Conservation (phyloP, 2,888 invertebrate species). For the Hirtodrosophila duncani region DNA sequence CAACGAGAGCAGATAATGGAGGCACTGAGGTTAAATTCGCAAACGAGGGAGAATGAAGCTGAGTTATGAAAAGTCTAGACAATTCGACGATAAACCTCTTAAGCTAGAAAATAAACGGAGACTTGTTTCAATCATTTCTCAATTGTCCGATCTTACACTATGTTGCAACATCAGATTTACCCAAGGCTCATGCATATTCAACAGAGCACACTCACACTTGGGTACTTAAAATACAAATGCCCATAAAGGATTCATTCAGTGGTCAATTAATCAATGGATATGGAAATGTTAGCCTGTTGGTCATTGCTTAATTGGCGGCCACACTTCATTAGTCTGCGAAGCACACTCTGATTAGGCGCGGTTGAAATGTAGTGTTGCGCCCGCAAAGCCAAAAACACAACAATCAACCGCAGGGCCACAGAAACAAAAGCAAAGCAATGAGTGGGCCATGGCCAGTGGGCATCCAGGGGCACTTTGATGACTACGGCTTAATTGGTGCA, state of each 20-base stretch:
- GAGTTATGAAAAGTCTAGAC: no score
- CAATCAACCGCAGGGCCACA: conserved; percentile 26
- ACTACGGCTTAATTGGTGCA: conserved; percentile 15
- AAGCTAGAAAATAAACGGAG: no score
- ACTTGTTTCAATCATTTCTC: no score
- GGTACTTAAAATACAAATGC: no score
- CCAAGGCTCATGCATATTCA: no score
- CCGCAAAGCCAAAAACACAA: conserved; percentile 11
- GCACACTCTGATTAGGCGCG: conserved; percentile 38
- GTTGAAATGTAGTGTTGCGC: conserved; percentile 42
- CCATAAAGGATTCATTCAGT: no score
- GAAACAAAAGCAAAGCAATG: conserved; percentile 29
- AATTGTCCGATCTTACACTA: no score
- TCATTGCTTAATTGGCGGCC: conserved; percentile 40
- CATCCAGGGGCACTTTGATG: conserved; percentile 10
- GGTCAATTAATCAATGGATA: conserved; percentile 15
- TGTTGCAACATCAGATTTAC: no score
- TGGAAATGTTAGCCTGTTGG: conserved; percentile 5
- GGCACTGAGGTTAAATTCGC: not conserved
- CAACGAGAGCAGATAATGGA: conserved; percentile 11
- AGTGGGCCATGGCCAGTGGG: not conserved
- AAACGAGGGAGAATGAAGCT: no score
- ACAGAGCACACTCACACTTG: no score
- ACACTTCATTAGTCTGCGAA: conserved; percentile 38
- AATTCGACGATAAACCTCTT: no score